phyloP scores from a whole-genome alignment of 1,140 invertebrate species.

The Matsumurasca onukii region DNA sequence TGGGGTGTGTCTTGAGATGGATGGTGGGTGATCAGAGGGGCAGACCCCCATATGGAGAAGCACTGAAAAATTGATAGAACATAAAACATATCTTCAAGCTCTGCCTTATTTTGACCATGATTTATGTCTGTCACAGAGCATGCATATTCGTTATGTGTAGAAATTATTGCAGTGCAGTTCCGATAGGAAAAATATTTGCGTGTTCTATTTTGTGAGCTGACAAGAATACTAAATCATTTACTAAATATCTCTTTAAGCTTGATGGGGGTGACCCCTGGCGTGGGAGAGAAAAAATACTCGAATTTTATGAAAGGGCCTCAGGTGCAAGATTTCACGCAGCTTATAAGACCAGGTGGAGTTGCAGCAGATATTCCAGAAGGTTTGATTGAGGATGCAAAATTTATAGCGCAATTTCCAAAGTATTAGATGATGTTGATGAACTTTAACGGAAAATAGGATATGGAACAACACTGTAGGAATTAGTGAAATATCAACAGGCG shows the following conservation, averaged over 20 bases:
- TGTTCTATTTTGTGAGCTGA: slow-evolving; percentile 71
- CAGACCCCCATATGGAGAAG: background rate
- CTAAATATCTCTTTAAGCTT: slow-evolving; percentile 71
- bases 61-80: slow-evolving; percentile 6
- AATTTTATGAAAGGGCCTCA: slow-evolving; percentile 83
- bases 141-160: slow-evolving; percentile 51
- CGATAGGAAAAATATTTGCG: slow-evolving; percentile 28
- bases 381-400: slow-evolving; percentile 6
- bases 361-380: slow-evolving; percentile 18
- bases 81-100: slow-evolving; percentile 54
- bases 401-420: slow-evolving; percentile 5
- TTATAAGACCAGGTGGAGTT: slow-evolving; percentile 50
- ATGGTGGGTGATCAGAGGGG: slow-evolving; percentile 4
- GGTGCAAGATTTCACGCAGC: slow-evolving; percentile 83
- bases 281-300: slow-evolving; percentile 85
- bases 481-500: slow-evolving; percentile 5
- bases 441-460: slow-evolving; percentile 6
- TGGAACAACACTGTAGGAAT: background rate
- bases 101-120: slow-evolving; percentile 83
- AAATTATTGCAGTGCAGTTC: slow-evolving; percentile 31
- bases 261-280: slow-evolving; percentile 85
- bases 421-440: slow-evolving; percentile 6
- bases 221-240: slow-evolving; percentile 74
- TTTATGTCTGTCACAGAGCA: slow-evolving; percentile 82
- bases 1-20: background rate